Conservation (phyloP, 2,888 invertebrate genomes). For the Plagodis dolabraria region DNA sequence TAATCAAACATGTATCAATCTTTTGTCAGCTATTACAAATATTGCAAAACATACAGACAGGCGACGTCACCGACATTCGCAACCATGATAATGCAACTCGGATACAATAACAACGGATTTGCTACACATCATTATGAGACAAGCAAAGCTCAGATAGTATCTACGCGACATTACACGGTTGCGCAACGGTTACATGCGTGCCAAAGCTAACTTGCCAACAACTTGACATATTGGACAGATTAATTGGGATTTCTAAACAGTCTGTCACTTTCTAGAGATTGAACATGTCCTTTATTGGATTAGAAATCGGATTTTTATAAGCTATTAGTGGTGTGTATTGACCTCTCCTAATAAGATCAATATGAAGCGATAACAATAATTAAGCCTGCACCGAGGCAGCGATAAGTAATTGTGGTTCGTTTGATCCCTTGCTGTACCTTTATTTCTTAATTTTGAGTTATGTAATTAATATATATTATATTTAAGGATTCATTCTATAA, state of each 20-base stretch:
- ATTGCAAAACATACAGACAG: conserved; percentile 33
- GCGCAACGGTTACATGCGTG: conserved; percentile 32
- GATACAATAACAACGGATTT: conserved; percentile 39
- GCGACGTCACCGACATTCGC: conserved; percentile 26
- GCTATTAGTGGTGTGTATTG: background rate
- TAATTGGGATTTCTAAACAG: conserved; percentile 33
- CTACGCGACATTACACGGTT: conserved; percentile 23
- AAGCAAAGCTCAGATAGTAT: conserved; percentile 30
- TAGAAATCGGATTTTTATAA: conserved; percentile 6
- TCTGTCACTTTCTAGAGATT: conserved; percentile 23
- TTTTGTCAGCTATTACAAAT: conserved; percentile 27
- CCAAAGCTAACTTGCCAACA: conserved; percentile 19
- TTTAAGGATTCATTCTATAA: too few species aligned
- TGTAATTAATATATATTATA: too few species aligned
- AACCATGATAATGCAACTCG: conserved; percentile 33
- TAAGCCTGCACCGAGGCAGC: too few species aligned
- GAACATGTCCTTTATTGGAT: conserved; percentile 14
- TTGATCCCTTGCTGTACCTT: too few species aligned
- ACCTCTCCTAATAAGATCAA: background rate
- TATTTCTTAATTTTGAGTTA: too few species aligned
- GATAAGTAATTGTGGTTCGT: too few species aligned
- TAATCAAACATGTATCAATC: conserved; percentile 7
- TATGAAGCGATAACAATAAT: background rate
- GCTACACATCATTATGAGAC: conserved; percentile 40
- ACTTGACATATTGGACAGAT: conserved; percentile 8